A percentile compares a stretch with the other conserved stretches of the same genome.
Evolutionary conservation across 2,113 vertebrate species (phyloP).

Genomic region (Pollimyrus isidori): DNA sequence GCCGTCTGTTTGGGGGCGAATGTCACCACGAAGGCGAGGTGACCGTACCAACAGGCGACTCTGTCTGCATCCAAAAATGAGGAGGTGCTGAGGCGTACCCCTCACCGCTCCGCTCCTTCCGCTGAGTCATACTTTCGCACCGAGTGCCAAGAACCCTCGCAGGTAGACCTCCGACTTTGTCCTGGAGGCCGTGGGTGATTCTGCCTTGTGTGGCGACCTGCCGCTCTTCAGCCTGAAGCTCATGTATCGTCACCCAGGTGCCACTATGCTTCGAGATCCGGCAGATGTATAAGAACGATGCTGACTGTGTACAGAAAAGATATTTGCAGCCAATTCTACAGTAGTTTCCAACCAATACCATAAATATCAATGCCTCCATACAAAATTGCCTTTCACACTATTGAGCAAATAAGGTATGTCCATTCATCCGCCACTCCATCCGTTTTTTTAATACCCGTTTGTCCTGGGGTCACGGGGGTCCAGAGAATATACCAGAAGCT

Average conservation of each 20-base stretch:
- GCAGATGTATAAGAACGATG: neutral
- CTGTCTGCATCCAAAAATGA: conserved; percentile 25
- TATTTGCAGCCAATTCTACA: neutral
- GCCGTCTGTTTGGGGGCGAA: neutral
- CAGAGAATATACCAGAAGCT: neutral
- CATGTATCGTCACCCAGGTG: neutral
- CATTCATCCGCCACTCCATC: neutral
- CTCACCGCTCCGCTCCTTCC: neutral
- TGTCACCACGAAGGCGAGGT: conserved; percentile 19
- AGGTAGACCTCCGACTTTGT: neutral
- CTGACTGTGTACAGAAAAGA: neutral
- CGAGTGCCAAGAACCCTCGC: neutral
- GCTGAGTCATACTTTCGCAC: neutral
- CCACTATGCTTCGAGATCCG: neutral
- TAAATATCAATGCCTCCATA: no score
- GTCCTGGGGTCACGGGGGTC: neutral
- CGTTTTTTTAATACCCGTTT: neutral
- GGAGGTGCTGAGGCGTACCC: conserved; percentile 20
- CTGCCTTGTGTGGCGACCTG: neutral
- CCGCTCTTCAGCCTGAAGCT: neutral
- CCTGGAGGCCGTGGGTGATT: neutral
- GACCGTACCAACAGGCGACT: conserved; percentile 14
- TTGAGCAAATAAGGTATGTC: neutral
- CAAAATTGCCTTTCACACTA: neutral
- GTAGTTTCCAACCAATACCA: neutral